These are phyloP conservation scores for Cuculus canorus DNA, from an alignment of 2,797 vertebrate genomes.

Conservation along the genomic window DNA sequence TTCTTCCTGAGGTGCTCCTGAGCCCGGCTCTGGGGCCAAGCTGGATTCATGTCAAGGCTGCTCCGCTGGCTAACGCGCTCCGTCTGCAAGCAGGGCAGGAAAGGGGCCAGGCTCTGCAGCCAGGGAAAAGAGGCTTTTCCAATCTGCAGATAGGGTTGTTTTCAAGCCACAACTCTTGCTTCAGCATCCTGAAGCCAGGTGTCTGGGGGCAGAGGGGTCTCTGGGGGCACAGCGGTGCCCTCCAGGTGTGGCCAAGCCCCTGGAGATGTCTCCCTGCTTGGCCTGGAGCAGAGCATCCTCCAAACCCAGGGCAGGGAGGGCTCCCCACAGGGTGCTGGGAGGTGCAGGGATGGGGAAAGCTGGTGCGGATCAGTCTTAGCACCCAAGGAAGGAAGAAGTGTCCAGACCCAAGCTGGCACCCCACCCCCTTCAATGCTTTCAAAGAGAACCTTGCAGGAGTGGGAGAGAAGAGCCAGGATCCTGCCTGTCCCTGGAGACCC, in stretches of 20 bases:
- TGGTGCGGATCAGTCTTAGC: accelerated
- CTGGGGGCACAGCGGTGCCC: no score
- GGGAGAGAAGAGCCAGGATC: neutral
- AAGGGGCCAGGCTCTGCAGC: constrained; percentile 47
- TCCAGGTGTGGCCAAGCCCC: neutral
- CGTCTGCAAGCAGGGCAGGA: constrained; percentile 57
- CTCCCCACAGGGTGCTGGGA: neutral
- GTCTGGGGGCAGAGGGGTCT: neutral
- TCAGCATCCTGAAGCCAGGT: neutral
- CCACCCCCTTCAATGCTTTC: neutral
- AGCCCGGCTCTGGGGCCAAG: constrained; percentile 4
- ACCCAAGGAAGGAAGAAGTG: neutral
- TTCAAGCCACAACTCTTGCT: neutral
- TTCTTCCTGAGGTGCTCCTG: neutral
- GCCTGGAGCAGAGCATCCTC: neutral
- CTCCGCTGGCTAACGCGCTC: constrained; percentile 12
- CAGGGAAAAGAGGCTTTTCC: neutral
- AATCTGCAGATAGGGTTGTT: neutral
- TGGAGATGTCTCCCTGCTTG: neutral
- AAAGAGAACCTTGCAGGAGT: neutral
- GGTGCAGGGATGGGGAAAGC: neutral
- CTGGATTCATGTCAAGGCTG: neutral
- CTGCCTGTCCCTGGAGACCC: neutral
- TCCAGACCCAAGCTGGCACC: neutral
- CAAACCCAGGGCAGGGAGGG: neutral